These are phyloP conservation scores for Chesias legatella DNA, from an alignment of 2,888 invertebrate genomes.

Conservation along the genomic window DNA sequence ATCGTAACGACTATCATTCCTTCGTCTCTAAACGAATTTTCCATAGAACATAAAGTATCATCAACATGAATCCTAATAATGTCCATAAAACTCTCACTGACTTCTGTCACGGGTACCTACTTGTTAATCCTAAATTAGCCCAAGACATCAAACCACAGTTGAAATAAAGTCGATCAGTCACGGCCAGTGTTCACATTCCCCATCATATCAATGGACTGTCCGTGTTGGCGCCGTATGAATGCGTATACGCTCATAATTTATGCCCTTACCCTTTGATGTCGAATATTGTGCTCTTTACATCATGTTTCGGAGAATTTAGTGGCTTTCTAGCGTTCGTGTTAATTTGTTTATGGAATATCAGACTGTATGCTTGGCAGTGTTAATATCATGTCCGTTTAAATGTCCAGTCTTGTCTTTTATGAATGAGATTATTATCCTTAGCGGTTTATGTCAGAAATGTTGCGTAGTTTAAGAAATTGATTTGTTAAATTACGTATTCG, in stretches of 20 bases:
- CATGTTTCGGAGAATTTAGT: slow-evolving; percentile 39
- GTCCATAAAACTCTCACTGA: background rate
- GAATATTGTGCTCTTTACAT: slow-evolving; percentile 33
- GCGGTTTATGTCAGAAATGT: no score
- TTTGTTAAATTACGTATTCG: no score
- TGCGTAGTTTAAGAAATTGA: no score
- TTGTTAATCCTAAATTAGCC: slow-evolving; percentile 2
- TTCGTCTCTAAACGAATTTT: no score
- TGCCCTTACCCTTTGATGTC: slow-evolving; percentile 60
- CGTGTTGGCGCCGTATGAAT: slow-evolving; percentile 59
- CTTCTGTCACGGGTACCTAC: background rate
- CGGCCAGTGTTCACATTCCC: slow-evolving; percentile 45
- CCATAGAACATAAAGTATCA: no score
- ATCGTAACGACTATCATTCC: no score
- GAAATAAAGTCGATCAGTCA: slow-evolving; percentile 44
- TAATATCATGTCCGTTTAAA: slow-evolving; percentile 9
- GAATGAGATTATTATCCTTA: slow-evolving; percentile 6
- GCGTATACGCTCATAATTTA: slow-evolving; percentile 36
- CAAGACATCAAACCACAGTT: slow-evolving; percentile 3
- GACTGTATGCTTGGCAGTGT: slow-evolving; percentile 21
- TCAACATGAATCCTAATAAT: no score
- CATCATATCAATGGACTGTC: slow-evolving; percentile 30
- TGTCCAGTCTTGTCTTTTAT: slow-evolving; percentile 6
- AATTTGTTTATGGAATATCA: slow-evolving; percentile 30
- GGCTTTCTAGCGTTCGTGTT: slow-evolving; percentile 30